Base-by-base conservation (phyloP, 2,888 invertebrate species). In the Resseliella maxima region DNA sequence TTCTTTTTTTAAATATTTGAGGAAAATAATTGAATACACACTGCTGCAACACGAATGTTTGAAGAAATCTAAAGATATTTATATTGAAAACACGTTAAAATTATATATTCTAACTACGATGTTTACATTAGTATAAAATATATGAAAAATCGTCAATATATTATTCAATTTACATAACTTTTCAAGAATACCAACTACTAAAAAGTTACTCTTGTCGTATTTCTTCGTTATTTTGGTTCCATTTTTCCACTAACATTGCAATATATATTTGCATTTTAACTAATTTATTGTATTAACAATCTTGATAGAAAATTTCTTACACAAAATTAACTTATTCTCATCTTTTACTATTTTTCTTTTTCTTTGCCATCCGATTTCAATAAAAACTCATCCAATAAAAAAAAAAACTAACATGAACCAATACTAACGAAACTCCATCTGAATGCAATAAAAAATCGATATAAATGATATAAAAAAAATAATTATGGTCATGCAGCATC, bases 401-500 rank as follows among this genome's bases (percentile, higher is more conserved):
- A 36, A 81, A 81, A n/a, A 3, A 59, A 59, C 2, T 2, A n/a
- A 59, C 59, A 59, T 27, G 24, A n/a, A 59, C 72, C 5, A 31
- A 59, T 35, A 72, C 5, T 72, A 72, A 72, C 18, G 31, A 8
- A 38, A 83, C 41, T 72, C 24, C 59, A 31, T 31, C 31, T 35
- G 35, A 72, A 72, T 31, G 18, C 72, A 72, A 72, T 31, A 72
- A 31, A 6, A 72, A 72, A 72, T 5, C 8, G 1, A 31, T 31
- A 72, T 35, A 18, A 31, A 31, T 12, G 31, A 27, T 21, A 24
- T 12, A 59, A n/a, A 27, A 59, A 59, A n/a, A 59, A 2, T 24
- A 59, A 24, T 24, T 59, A 83, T 86, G 86, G 86, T 86, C 46
- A 83, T 72, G 91, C 96, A 98, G 97, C 96, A 96, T 97, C 94